phyloP scores from a whole-genome alignment of 2,113 vertebrate species.

The Saccopteryx bilineata region DNA sequence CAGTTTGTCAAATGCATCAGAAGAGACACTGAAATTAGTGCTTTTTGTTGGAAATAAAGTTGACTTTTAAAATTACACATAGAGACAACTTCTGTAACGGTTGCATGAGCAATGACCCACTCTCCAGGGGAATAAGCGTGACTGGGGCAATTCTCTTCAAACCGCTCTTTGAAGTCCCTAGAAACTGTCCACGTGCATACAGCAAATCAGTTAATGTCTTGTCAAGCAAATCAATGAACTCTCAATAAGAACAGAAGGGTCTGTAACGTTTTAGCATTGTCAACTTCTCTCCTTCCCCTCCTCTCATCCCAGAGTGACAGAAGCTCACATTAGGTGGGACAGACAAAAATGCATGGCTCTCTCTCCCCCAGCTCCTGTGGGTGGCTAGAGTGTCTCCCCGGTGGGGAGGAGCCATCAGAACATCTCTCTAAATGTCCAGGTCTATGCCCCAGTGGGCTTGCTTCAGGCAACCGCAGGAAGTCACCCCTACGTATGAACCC shows the following conservation, averaged over 20 bases:
- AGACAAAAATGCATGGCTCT: background rate
- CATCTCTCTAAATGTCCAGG: no score
- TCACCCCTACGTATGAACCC: no score
- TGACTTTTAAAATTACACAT: background rate
- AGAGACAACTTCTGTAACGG: no score
- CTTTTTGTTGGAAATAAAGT: no score
- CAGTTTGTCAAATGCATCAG: background rate
- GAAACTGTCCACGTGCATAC: background rate
- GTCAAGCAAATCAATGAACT: background rate
- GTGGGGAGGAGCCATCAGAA: background rate
- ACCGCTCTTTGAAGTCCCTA: background rate
- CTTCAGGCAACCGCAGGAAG: background rate
- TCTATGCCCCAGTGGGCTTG: no score
- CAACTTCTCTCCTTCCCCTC: background rate
- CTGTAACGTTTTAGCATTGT: background rate
- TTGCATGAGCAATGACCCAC: background rate
- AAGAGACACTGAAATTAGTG: no score
- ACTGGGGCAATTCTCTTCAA: background rate
- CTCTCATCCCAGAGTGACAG: background rate
- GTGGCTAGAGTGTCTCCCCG: background rate
- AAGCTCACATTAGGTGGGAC: background rate
- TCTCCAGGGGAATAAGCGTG: background rate
- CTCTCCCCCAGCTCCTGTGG: fast-evolving
- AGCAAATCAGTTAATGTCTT: fast-evolving
- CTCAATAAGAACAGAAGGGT: background rate